A percentile compares a stretch with the other conserved stretches of the same genome.
phyloP scores from a whole-genome alignment of 2,888 invertebrate species.

The Zele albiditarsus region DNA sequence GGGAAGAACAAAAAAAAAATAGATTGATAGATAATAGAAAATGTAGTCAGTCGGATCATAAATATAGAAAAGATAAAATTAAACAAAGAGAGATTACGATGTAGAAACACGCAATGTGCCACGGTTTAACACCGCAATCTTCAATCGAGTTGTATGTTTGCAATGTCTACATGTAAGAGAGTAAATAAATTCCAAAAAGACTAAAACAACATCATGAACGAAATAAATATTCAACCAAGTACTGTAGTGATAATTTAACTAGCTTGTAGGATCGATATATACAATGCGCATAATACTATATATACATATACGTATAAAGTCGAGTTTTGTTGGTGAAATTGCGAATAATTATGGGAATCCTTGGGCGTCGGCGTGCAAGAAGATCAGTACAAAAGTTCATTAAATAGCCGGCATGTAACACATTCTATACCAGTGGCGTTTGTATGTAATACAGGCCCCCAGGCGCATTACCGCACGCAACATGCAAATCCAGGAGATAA shows the following conservation, averaged over 20 bases:
- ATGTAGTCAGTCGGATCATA: slow-evolving; percentile 22
- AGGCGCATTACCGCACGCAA: slow-evolving; percentile 56
- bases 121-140: not conserved
- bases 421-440: slow-evolving; percentile 45
- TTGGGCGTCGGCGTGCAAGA: slow-evolving; percentile 1
- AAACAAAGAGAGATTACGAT: slow-evolving; percentile 28
- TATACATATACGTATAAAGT: not conserved
- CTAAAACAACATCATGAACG: slow-evolving; percentile 3
- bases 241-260: not conserved
- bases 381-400: slow-evolving; percentile 13
- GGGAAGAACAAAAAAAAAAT: not conserved
- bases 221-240: not conserved
- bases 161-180: not conserved
- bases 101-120: slow-evolving; percentile 25
- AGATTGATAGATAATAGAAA: slow-evolving; percentile 3
- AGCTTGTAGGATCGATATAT: not conserved
- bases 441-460: slow-evolving; percentile 31
- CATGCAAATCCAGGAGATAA: slow-evolving; percentile 64
- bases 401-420: slow-evolving; percentile 40
- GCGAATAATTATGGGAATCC: slow-evolving; percentile 21
- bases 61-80: slow-evolving; percentile 17
- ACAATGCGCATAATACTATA: not conserved
- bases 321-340: slow-evolving; percentile 28
- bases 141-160: not conserved
- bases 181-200: slow-evolving; percentile 23